Conservation (phyloP, 2,113 vertebrate genomes). For the Bostrychus sinensis region DNA sequence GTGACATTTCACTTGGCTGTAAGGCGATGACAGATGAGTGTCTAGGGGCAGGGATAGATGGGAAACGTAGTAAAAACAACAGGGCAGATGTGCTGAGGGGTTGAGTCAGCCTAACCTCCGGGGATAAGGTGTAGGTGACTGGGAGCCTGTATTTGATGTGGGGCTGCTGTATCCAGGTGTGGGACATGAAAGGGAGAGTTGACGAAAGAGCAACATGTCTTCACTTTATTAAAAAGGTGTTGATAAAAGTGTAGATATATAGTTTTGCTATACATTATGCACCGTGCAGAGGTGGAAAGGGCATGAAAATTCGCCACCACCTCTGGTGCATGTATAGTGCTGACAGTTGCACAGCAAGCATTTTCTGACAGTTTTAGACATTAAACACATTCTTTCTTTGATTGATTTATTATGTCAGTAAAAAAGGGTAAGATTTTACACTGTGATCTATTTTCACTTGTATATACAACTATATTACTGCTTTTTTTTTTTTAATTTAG, state of each 20-base stretch:
- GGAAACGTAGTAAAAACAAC: slow-evolving; percentile 71
- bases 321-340: neutral
- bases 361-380: too few relatives aligned
- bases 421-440: too few relatives aligned
- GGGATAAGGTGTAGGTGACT: slow-evolving; percentile 49
- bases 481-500: neutral
- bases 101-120: slow-evolving; percentile 67
- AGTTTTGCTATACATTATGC: slow-evolving; percentile 31
- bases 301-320: neutral
- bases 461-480: too few relatives aligned
- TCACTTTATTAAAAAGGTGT: neutral
- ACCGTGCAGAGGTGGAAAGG: slow-evolving; percentile 12
- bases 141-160: slow-evolving; percentile 71
- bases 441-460: too few relatives aligned
- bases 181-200: slow-evolving; percentile 77
- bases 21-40: slow-evolving; percentile 64
- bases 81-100: slow-evolving; percentile 70
- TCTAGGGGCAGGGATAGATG: slow-evolving; percentile 66
- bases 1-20: slow-evolving; percentile 53
- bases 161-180: slow-evolving; percentile 70
- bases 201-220: slow-evolving; percentile 41
- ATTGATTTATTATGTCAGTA: too few relatives aligned
- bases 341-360: neutral
- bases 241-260: neutral
- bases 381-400: too few relatives aligned